Evolutionary conservation across 2,888 invertebrate genomes (phyloP).

Genomic region (Archaeoteleia sp.): DNA sequence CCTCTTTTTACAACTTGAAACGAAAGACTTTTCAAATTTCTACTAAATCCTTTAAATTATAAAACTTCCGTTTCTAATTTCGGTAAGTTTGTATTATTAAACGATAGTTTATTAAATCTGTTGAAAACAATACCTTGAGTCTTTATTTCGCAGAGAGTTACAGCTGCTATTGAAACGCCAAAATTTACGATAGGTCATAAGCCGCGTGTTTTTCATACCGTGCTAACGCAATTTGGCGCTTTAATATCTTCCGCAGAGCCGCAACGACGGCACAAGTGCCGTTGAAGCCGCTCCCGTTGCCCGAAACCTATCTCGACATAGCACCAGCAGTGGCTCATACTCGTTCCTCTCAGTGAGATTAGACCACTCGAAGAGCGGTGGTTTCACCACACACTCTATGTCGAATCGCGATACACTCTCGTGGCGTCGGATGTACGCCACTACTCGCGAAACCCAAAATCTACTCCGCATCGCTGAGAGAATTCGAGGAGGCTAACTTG

Average conservation of each 20-base stretch:
- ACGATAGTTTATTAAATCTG: conserved; percentile 16
- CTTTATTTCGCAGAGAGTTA: conserved; percentile 23
- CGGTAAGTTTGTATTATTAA: too few species aligned
- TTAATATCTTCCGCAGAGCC: conserved; percentile 37
- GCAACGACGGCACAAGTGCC: conserved; percentile 36
- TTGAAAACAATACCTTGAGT: conserved; percentile 21
- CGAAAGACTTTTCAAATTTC: too few species aligned
- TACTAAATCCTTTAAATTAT: too few species aligned
- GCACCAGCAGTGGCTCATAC: conserved; percentile 7
- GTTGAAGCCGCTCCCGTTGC: conserved; percentile 38
- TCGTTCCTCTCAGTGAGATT: conserved; percentile 43
- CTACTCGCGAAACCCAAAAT: conserved; percentile 12
- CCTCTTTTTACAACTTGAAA: too few species aligned
- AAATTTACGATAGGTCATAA: conserved; percentile 47
- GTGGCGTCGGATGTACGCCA: conserved; percentile 10
- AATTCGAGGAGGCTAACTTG: conserved; percentile 55
- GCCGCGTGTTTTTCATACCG: conserved; percentile 46
- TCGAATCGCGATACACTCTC: conserved; percentile 46
- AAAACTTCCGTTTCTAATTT: too few species aligned
- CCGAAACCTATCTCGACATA: conserved; percentile 35
- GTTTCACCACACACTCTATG: conserved; percentile 40
- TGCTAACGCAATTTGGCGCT: conserved; percentile 40
- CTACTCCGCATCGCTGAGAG: conserved; percentile 28
- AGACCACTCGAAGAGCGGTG: conserved; percentile 37
- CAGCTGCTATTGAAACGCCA: conserved; percentile 45